These are phyloP conservation scores for Chirona hameri DNA, from an alignment of 2,888 invertebrate species.

Conservation along the genomic window DNA sequence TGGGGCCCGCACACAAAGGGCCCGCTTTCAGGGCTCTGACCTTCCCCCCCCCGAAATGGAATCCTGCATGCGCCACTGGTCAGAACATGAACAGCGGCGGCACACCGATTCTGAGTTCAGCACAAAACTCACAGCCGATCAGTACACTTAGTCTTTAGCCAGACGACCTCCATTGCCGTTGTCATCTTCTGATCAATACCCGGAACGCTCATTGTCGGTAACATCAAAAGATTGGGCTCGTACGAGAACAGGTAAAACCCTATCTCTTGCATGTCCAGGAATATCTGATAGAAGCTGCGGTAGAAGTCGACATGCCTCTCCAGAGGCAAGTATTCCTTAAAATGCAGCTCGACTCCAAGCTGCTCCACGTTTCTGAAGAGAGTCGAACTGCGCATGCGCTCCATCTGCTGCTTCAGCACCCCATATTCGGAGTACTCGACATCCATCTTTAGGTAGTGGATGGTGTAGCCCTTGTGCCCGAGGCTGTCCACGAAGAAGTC, in stretches of 20 bases:
- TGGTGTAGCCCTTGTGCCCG: neutral
- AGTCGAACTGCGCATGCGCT: neutral
- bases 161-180: neutral
- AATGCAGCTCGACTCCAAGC: neutral
- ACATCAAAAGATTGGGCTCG: neutral
- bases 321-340: neutral
- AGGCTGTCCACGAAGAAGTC: neutral
- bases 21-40: too few relatives aligned
- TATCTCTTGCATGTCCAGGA: neutral
- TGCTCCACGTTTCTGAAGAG: neutral
- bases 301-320: neutral
- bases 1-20: too few relatives aligned
- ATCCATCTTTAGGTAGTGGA: neutral
- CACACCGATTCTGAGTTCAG: too few relatives aligned
- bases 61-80: too few relatives aligned
- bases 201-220: neutral
- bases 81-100: too few relatives aligned
- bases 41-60: too few relatives aligned
- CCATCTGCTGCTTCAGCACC: neutral
- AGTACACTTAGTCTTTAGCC: neutral
- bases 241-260: neutral
- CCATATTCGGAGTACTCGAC: neutral
- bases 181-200: neutral
- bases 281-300: neutral
- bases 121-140: too few relatives aligned